Evolutionary conservation across 2,113 vertebrate species (phyloP), one percentile per base, ranked within the genome.

Genomic region (Actenoides lindsayi): DNA sequence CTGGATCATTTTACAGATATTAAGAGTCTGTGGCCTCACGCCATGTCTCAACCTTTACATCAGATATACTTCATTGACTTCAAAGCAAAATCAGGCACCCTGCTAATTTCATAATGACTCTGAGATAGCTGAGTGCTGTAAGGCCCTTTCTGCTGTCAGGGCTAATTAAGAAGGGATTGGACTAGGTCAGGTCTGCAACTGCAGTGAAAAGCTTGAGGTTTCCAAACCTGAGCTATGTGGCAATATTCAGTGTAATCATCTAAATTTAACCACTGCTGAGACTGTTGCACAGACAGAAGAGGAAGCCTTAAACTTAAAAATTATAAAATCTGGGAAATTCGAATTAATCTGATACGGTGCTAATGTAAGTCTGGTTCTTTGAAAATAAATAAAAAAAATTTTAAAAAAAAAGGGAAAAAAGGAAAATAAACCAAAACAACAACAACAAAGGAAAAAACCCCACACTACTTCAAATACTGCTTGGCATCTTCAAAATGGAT

Each of bases 71-170:
- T 83, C 74, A 53, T 41, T 59, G 53, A 10, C 63, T 81, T 79
- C 89, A 92, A 64, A 82, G 80, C 54, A 81, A 64, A 93, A 82
- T 44, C 65, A 74, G 87, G 87, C 92, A 92, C 82, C 83, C 78
- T 81, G 89, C 77, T 95, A 95, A 94, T 95, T 95, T 65, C 85
- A 51, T 75, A 92, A 95, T 89, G 67, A 51, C 73, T 76, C 73
- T 42, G 83, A 92, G 86, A 67, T 27, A 76, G 53, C 53, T 71
- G 78, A 65, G 35, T 57, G 48, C 74, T 92, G 59, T 53, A 75
- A 73, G 89, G 85, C 44, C 85, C 62, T 91, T 64, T 76, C 39
- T 39, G 67, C 94, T 95, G 81, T 89, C 89, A 94, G 76, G 67
- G 76, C 62, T 94, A 94, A 92, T 92, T 95, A 94, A 71, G 89